Conservation (phyloP, 2,113 vertebrate genomes). For the Phyllostomus hastatus region DNA sequence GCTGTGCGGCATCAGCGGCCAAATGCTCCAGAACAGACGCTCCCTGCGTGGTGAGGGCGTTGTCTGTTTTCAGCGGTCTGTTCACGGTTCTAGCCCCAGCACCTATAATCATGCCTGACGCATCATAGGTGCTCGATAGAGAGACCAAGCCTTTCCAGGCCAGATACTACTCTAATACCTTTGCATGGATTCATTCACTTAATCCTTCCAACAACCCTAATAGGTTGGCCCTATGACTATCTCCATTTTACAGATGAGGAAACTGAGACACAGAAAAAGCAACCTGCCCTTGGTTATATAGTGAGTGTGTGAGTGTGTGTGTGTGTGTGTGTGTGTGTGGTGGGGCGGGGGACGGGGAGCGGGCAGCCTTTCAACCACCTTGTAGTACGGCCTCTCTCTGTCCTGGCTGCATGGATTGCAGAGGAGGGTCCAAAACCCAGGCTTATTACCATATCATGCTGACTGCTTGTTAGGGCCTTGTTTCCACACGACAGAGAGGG, state of each 20-base stretch:
- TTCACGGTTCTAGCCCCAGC: not conserved
- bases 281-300: not conserved
- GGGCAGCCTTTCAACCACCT: not conserved
- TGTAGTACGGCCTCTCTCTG: not conserved
- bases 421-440: not conserved
- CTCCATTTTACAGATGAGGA: not conserved
- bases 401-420: not conserved
- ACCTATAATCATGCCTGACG: rapidly evolving
- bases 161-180: not conserved
- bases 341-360: not conserved
- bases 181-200: not conserved
- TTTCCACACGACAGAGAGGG: rapidly evolving
- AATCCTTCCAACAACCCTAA: not conserved
- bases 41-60: not conserved
- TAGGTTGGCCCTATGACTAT: not conserved
- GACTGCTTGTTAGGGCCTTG: not conserved
- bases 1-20: too few relatives aligned
- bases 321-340: too few relatives aligned
- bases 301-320: not conserved
- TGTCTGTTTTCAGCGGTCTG: not conserved
- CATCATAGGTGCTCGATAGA: not conserved
- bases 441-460: not conserved
- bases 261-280: not conserved
- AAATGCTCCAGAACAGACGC: rapidly evolving
- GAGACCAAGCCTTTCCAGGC: not conserved